A percentile compares a stretch with the other conserved stretches of the same genome.
Conservation (phyloP, 2,113 vertebrate species). For the Plecturocebus donacophilus region DNA sequence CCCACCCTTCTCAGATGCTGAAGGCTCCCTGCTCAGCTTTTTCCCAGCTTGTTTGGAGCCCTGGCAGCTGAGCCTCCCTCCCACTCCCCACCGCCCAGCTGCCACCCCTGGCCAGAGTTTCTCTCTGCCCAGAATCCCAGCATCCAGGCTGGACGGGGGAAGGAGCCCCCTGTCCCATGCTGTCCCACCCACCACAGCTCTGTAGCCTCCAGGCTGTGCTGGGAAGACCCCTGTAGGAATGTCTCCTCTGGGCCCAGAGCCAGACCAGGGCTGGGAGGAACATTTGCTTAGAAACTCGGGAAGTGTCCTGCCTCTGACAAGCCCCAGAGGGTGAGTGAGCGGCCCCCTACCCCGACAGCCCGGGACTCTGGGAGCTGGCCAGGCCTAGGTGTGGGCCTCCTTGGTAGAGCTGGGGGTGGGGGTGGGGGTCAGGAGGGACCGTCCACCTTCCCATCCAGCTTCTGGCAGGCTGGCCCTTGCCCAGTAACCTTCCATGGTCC, state of each 20-base stretch:
- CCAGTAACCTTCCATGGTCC: neutral
- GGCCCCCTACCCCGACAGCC: neutral
- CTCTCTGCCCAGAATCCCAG: neutral
- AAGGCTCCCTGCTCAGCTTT: neutral
- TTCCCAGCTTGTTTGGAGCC: neutral
- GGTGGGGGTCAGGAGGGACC: neutral
- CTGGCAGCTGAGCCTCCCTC: neutral
- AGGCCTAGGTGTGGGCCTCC: rapidly evolving
- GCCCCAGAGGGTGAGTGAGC: neutral
- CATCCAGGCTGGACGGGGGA: neutral
- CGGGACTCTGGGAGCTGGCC: neutral
- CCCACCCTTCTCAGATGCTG: rapidly evolving
- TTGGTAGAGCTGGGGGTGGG: neutral
- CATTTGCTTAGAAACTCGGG: rapidly evolving
- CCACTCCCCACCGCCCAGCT: neutral
- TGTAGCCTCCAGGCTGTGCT: neutral
- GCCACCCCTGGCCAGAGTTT: neutral
- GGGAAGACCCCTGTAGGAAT: neutral
- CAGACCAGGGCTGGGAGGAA: rapidly evolving
- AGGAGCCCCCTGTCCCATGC: rapidly evolving
- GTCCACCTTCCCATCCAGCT: neutral
- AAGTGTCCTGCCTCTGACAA: neutral
- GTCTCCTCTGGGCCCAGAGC: neutral
- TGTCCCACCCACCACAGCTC: neutral
- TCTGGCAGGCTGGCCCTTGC: neutral